A percentile compares a stretch with the other conserved stretches of the same genome.
phyloP scores from a whole-genome alignment of 2,113 vertebrate genomes.

The Polypterus senegalus region DNA sequence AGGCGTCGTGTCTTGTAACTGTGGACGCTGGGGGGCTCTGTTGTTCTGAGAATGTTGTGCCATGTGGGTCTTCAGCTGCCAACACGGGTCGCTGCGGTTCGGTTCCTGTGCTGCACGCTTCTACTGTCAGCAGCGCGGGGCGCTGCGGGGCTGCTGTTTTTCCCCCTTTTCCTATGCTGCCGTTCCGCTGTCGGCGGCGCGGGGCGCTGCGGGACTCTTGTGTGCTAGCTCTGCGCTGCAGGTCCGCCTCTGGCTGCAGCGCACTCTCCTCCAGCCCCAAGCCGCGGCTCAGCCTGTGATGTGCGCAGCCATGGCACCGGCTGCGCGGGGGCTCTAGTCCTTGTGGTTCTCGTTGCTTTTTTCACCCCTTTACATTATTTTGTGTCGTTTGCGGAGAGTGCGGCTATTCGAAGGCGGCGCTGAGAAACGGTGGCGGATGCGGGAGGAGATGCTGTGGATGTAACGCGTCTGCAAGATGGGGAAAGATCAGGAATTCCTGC shows the following conservation, averaged over 20 bases:
- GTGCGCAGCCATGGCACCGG: conserved; percentile 32
- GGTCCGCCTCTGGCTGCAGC: conserved; percentile 55
- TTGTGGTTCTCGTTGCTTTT: conserved; percentile 18
- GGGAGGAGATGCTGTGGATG: conserved; percentile 45
- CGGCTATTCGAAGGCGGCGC: conserved; percentile 35
- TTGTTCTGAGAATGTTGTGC: too few species aligned
- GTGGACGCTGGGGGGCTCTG: too few species aligned
- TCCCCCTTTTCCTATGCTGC: too few species aligned
- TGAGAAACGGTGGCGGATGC: conserved; percentile 27
- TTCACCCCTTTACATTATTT: conserved; percentile 19
- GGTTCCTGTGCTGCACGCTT: too few species aligned
- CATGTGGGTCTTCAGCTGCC: too few species aligned
- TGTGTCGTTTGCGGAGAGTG: conserved; percentile 21
- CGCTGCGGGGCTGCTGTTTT: too few species aligned
- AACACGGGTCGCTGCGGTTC: too few species aligned
- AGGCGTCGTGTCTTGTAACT: too few species aligned
- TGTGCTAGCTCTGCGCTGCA: conserved; percentile 23
- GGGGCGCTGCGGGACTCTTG: too few species aligned
- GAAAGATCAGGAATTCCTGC: conserved; percentile 93
- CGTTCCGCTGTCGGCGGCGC: too few species aligned
- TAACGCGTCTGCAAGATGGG: conserved; percentile 71
- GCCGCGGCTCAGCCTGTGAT: conserved; percentile 24
- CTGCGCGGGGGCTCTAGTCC: conserved; percentile 27
- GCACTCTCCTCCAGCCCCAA: conserved; percentile 35
- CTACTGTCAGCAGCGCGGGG: too few species aligned